A percentile compares a stretch with the other conserved stretches of the same genome.
phyloP scores from a whole-genome alignment of 2,113 vertebrate species.

The Hystrix cristata region DNA sequence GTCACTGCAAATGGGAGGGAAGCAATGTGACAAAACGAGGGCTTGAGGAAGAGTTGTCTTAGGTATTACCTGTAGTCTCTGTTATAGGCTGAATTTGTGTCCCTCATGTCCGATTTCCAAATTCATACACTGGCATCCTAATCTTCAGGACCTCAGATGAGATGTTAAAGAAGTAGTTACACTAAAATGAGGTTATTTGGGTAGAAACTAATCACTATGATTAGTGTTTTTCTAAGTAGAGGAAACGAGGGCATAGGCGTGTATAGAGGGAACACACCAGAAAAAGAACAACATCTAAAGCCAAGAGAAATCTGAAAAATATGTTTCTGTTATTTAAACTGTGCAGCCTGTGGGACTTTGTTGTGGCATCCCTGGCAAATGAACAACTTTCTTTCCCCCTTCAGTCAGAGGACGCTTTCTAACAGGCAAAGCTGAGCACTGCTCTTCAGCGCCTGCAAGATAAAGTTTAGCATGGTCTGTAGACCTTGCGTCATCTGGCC shows the following conservation, averaged over 20 bases:
- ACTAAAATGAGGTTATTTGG: neutral
- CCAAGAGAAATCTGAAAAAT: neutral
- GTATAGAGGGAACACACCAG: neutral
- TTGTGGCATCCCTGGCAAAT: neutral
- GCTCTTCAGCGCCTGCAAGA: neutral
- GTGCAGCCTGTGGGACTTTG: neutral
- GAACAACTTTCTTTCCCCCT: neutral
- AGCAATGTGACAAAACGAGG: neutral
- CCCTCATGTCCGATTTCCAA: no score
- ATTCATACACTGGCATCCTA: neutral
- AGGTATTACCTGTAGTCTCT: neutral
- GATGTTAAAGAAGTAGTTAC: neutral
- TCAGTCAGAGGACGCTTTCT: neutral
- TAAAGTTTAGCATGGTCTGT: neutral
- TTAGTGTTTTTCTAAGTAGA: neutral
- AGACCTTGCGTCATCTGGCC: neutral
- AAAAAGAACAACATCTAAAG: neutral
- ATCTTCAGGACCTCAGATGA: neutral
- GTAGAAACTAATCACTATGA: neutral
- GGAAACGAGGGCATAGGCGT: neutral
- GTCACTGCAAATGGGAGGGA: neutral
- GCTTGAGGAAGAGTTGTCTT: neutral
- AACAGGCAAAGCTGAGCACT: neutral
- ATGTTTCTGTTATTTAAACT: neutral
- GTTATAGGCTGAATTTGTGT: neutral